A percentile compares a stretch with the other conserved stretches of the same genome.
phyloP scores from a whole-genome alignment of 2,797 vertebrate genomes.

The Acanthopagrus latus region DNA sequence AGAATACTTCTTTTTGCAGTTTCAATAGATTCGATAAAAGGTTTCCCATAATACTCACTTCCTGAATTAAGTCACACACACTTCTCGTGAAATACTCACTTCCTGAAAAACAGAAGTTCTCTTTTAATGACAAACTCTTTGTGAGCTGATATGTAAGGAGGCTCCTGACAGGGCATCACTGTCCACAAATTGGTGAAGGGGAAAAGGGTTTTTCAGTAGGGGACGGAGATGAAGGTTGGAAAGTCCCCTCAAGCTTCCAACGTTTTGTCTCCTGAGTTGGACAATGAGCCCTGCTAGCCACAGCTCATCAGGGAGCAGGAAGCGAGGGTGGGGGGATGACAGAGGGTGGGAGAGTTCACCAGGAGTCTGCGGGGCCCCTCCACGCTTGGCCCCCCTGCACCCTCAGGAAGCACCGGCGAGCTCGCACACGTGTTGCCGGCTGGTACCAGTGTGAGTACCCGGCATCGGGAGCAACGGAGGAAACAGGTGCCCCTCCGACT shows the following conservation, averaged over 20 bases:
- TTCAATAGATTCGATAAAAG: background rate
- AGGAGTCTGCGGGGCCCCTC: slow-evolving; percentile 45
- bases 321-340: slow-evolving; percentile 61
- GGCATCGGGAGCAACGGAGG: slow-evolving; percentile 57
- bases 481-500: slow-evolving; percentile 83
- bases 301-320: slow-evolving; percentile 77
- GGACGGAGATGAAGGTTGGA: slow-evolving; percentile 51
- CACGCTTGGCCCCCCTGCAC: slow-evolving; percentile 7
- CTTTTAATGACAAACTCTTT: background rate
- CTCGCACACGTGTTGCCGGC: slow-evolving; percentile 54
- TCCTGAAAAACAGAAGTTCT: slow-evolving; percentile 1
- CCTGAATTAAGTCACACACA: background rate
- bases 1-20: background rate
- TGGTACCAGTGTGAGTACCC: slow-evolving; percentile 29
- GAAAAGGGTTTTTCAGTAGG: slow-evolving; percentile 6
- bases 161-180: background rate
- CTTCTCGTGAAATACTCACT: background rate
- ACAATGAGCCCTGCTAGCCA: slow-evolving; percentile 67
- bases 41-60: slow-evolving; percentile 6
- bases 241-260: slow-evolving; percentile 76
- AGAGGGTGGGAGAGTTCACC: slow-evolving; percentile 79
- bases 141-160: background rate
- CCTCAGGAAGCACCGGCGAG: slow-evolving; percentile 63
- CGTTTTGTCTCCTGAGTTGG: slow-evolving; percentile 65
- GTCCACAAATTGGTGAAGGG: background rate